phyloP scores from a whole-genome alignment of 2,888 invertebrate species.

The Octodonta nipae region DNA sequence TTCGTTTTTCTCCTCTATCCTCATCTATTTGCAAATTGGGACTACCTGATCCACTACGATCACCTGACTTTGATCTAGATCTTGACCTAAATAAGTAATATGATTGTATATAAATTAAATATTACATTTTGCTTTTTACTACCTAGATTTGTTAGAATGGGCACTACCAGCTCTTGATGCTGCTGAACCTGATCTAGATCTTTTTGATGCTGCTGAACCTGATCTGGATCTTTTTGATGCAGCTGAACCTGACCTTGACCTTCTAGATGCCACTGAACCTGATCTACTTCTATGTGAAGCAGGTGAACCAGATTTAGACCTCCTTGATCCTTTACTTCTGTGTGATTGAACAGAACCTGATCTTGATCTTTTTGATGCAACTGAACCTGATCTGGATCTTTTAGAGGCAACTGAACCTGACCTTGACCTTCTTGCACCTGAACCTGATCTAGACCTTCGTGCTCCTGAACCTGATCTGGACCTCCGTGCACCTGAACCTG shows the following conservation, averaged over 20 bases:
- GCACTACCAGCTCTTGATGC: constrained; percentile 15
- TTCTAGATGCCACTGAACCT: constrained; percentile 14
- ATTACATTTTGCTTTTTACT: constrained; percentile 12
- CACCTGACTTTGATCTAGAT: constrained; percentile 14
- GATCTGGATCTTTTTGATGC: constrained; percentile 17
- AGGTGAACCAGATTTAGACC: constrained; percentile 5
- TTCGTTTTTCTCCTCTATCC: constrained; percentile 29
- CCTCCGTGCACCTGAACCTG: constrained; percentile 14
- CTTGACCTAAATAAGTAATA: too few relatives aligned
- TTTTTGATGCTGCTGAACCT: constrained; percentile 10
- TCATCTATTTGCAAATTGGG: constrained; percentile 41
- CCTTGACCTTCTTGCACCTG: constrained; percentile 17
- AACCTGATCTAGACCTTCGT: constrained; percentile 14
- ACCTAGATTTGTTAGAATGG: constrained; percentile 15
- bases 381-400: constrained; percentile 19
- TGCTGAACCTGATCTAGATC: constrained; percentile 15
- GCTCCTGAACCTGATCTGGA: constrained; percentile 15
- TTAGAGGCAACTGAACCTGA: constrained; percentile 31
- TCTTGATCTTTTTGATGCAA: constrained; percentile 13
- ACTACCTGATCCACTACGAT: constrained; percentile 30
- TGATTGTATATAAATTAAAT: too few relatives aligned
- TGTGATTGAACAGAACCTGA: constrained; percentile 9
- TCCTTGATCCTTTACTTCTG: constrained; percentile 16
- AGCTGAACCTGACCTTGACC: constrained; percentile 14
- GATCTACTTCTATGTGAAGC: constrained; percentile 15